Base-by-base conservation (phyloP, 2,888 invertebrate genomes). In the Charanyca ferruginea region DNA sequence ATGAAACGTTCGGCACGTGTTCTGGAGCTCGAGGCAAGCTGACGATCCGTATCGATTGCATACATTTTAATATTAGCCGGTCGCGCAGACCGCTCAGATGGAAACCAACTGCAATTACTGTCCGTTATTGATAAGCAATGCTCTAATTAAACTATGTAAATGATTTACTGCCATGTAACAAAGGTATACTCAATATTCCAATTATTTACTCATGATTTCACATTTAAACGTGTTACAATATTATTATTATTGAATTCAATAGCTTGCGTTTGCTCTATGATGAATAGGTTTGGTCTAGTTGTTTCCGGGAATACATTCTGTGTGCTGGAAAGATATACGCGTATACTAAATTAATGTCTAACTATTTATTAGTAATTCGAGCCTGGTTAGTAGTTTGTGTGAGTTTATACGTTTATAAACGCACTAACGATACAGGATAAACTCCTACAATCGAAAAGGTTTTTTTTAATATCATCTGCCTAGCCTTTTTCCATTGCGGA, bases 51-150 rank as follows among this genome's bases (percentile, higher is more conserved):
- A 90, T 90, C 87, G 89, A 91, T 91, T 88, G 88, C 90, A 91
- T 91, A 90, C 86, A 90, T 89, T 91, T 91, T 90, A 90, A 91
- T 90, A 91, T 88, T 85, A 85, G 80, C 81, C 77, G 66, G 59
- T 73, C 64, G 69, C 67, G 55, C 48, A 57, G 41, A 44, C 48
- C 25, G 18, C 59, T 68, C 73, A 53, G 61, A 70, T 71, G 80
- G 79, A 84, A 85, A 83, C 80, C 70, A 73, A 81, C 81, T 80
- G 84, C 84, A 89, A 91, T 91, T 89, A 87, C 84, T 83, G 83
- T 79, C 84, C 83, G 87, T 89, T 86, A 89, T 88, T 89, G 88
- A 90, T 90, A 89, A 88, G 84, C 88, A 80, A 86, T 74, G 79
- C 80, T 81, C 77, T 86, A 88, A 89, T 88, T 85, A 87, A 86